Evolutionary conservation across 1,140 invertebrate genomes (phyloP).

Genomic region (Pachypsylla venusta): DNA sequence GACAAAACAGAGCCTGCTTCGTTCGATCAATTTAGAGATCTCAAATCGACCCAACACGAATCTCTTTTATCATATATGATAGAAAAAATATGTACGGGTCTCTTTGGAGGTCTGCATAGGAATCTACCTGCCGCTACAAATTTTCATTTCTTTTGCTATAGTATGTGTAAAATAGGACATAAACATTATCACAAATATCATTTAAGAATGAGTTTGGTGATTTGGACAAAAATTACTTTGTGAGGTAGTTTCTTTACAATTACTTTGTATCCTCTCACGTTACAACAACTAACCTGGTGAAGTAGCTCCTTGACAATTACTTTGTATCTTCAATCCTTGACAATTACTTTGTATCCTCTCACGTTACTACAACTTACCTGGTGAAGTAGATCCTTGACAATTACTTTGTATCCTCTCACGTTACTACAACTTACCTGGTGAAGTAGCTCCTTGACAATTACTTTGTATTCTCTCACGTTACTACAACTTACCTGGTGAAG

Average conservation of each 20-base stretch:
- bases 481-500: conserved; percentile 79
- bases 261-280: conserved; percentile 84
- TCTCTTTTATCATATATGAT: too few species aligned
- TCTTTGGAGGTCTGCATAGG: too few species aligned
- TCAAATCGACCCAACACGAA: too few species aligned
- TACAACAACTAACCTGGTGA: conserved; percentile 70
- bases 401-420: conserved; percentile 82
- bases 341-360: too few species aligned
- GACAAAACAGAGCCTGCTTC: too few species aligned
- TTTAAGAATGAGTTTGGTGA: too few species aligned
- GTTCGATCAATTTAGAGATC: too few species aligned
- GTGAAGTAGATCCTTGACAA: conserved; percentile 81
- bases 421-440: conserved; percentile 77
- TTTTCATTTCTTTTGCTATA: too few species aligned
- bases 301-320: conserved; percentile 77
- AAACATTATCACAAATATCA: too few species aligned
- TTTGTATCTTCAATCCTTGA: conserved; percentile 90
- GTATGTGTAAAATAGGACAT: too few species aligned
- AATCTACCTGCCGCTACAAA: too few species aligned
- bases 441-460: conserved; percentile 75
- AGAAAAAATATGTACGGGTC: too few species aligned
- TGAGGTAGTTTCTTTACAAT: conserved; percentile 83
- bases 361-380: conserved; percentile 75
- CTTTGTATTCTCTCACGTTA: conserved; percentile 85
- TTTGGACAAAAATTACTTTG: conserved; percentile 58